phyloP scores from a whole-genome alignment of 2,888 invertebrate genomes.

The Dynastes grantii region DNA sequence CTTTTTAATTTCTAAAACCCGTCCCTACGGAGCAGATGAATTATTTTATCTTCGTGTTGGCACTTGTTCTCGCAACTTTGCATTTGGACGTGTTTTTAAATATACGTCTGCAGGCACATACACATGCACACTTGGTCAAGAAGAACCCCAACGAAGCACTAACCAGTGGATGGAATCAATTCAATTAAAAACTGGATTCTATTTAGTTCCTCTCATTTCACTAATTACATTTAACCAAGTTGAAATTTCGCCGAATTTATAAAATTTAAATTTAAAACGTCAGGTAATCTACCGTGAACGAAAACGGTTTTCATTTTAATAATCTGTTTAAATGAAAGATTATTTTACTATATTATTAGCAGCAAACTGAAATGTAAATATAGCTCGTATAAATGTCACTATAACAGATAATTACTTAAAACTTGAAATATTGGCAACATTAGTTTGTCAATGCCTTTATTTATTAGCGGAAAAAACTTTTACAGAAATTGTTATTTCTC shows the following conservation, averaged over 20 bases:
- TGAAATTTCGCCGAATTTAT: slow-evolving; percentile 22
- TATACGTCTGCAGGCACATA: background rate
- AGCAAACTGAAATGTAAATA: background rate
- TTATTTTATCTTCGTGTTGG: slow-evolving; percentile 52
- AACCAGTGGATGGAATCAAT: slow-evolving; percentile 14
- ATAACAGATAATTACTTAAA: background rate
- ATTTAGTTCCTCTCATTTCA: slow-evolving; percentile 26
- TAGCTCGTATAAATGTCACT: background rate
- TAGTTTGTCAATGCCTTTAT: background rate
- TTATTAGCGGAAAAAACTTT: too few relatives aligned
- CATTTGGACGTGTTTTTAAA: slow-evolving; percentile 24
- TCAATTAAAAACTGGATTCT: slow-evolving; percentile 5
- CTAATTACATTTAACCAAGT: slow-evolving; percentile 22
- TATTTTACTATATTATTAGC: background rate
- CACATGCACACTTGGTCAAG: slow-evolving; percentile 11
- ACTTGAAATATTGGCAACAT: background rate
- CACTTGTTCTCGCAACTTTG: slow-evolving; percentile 21
- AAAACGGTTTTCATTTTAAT: slow-evolving; percentile 11
- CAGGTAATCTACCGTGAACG: slow-evolving; percentile 7
- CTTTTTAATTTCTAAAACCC: slow-evolving; percentile 54
- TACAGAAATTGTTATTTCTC: too few relatives aligned
- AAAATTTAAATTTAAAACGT: slow-evolving; percentile 8
- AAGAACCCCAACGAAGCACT: slow-evolving; percentile 9
- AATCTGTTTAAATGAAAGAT: background rate
- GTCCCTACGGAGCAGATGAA: slow-evolving; percentile 53